phyloP scores from a whole-genome alignment of 2,113 vertebrate genomes.

The Dromas ardeola region DNA sequence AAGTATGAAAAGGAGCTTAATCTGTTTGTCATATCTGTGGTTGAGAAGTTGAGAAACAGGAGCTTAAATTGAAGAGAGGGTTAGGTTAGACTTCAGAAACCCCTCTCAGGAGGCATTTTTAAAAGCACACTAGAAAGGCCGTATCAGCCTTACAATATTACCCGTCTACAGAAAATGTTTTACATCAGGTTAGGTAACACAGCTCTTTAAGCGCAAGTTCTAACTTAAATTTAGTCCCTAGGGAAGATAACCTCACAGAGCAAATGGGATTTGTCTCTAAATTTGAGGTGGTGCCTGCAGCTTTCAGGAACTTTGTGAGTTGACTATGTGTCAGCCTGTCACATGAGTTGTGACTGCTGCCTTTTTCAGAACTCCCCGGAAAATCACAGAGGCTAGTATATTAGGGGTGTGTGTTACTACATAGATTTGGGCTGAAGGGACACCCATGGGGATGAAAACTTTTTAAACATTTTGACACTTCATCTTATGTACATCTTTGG shows the following conservation, averaged over 20 bases:
- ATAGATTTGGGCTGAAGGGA: not conserved
- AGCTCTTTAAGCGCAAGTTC: not conserved
- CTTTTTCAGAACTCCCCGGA: not conserved
- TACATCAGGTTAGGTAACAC: not conserved
- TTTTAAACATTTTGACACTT: not conserved
- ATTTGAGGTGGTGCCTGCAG: not conserved
- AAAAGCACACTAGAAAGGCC: not conserved
- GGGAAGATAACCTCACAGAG: not conserved
- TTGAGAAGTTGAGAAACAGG: not conserved
- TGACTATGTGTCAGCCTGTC: not conserved
- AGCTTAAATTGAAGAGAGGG: not conserved
- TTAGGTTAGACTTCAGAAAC: not conserved
- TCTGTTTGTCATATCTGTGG: not conserved
- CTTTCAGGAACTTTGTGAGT: not conserved
- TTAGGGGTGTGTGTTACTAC: not conserved
- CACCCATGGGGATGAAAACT: not conserved
- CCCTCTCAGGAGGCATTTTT: not conserved
- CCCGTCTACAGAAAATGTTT: not conserved
- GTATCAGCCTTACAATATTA: not conserved
- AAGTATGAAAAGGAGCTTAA: not conserved
- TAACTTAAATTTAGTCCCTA: not conserved
- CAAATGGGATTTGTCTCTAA: not conserved
- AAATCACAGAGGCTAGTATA: not conserved
- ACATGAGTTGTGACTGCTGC: not conserved
- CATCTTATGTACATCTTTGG: not conserved